Evolutionary conservation across 2,888 invertebrate genomes (phyloP).

Genomic region (Andrena marginata): DNA sequence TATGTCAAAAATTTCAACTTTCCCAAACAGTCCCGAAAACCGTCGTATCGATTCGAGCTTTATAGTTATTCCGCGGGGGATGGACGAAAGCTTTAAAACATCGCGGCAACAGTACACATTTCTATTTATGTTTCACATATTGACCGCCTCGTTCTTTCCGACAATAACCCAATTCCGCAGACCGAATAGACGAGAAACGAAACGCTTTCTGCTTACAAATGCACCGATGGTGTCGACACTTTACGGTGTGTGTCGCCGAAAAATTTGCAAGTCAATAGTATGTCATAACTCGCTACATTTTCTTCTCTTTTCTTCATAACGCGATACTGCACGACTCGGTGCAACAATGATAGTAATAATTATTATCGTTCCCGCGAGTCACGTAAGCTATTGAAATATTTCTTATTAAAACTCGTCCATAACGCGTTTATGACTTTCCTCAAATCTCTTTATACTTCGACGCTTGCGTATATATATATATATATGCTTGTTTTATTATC

Average conservation of each 20-base stretch:
- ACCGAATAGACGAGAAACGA: constrained; percentile 56
- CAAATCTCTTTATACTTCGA: background rate
- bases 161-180: constrained; percentile 65
- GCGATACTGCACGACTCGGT: background rate
- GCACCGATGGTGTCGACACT: constrained; percentile 60
- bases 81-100: constrained; percentile 35
- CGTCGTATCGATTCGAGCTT: constrained; percentile 21
- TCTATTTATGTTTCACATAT: constrained; percentile 65
- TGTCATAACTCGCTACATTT: background rate
- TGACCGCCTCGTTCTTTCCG: constrained; percentile 59
- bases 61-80: constrained; percentile 3
- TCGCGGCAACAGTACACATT: constrained; percentile 32
- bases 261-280: constrained; percentile 17
- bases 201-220: constrained; percentile 43
- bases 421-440: background rate
- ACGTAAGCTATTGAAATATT: background rate
- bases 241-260: constrained; percentile 7
- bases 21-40: constrained; percentile 7
- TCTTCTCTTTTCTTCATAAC: background rate
- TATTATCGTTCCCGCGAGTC: background rate
- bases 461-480: background rate
- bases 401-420: background rate
- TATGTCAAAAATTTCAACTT: constrained; percentile 47
- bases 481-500: background rate
- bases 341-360: background rate